These are phyloP conservation scores for Nautilus pompilius DNA, from an alignment of 1,140 invertebrate genomes.

Conservation along the genomic window DNA sequence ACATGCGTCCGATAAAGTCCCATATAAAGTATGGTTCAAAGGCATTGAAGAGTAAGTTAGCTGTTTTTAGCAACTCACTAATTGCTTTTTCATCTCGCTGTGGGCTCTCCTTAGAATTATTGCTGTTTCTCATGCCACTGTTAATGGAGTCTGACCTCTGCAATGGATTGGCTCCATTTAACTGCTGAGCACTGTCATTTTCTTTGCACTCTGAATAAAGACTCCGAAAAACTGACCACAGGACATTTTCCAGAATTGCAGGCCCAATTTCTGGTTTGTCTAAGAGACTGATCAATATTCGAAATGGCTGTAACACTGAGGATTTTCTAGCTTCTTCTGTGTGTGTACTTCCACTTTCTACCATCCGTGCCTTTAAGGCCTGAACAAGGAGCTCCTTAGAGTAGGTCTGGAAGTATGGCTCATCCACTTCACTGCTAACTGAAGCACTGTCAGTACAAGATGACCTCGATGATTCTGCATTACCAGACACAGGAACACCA, in stretches of 20 bases:
- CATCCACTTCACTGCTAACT: constrained; percentile 36
- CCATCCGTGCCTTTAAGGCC: constrained; percentile 57
- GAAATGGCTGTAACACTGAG: constrained; percentile 69
- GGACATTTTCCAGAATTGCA: constrained; percentile 78
- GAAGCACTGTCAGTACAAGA: constrained; percentile 27
- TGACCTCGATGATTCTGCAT: constrained; percentile 19
- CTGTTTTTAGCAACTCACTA: constrained; percentile 71
- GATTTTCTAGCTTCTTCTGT: constrained; percentile 13
- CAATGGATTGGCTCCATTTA: background rate
- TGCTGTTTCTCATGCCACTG: constrained; percentile 5
- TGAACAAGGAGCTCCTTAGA: constrained; percentile 64
- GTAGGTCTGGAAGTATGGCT: constrained; percentile 70
- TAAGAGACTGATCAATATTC: constrained; percentile 80
- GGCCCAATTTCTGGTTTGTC: constrained; percentile 87
- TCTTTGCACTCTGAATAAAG: constrained; percentile 42
- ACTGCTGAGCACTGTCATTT: no score
- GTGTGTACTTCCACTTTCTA: constrained; percentile 31
- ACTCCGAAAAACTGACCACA: constrained; percentile 80
- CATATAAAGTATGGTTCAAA: constrained; percentile 84
- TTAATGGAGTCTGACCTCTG: constrained; percentile 4
- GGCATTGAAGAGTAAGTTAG: constrained; percentile 80
- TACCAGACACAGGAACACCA: constrained; percentile 16
- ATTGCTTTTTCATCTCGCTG: constrained; percentile 12
- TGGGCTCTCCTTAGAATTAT: constrained; percentile 10
- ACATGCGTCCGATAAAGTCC: constrained; percentile 74